A percentile compares a stretch with the other conserved stretches of the same genome.
Conservation (phyloP, 2,888 invertebrate species). For the Hedya salicella region DNA sequence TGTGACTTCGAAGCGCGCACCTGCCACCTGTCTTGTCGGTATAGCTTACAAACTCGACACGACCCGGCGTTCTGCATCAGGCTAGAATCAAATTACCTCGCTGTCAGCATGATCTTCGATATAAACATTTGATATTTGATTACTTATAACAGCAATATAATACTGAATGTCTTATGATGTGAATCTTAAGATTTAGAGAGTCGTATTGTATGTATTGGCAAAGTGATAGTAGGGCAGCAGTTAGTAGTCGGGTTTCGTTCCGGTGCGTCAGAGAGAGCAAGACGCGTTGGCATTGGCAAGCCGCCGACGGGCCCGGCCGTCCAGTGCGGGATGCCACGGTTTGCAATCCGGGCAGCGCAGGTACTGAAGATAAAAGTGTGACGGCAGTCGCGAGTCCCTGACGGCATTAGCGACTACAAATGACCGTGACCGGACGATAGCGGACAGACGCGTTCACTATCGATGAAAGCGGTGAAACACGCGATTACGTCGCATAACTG, state of each 20-base stretch:
- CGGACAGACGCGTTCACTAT: constrained; percentile 66
- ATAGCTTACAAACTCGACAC: constrained; percentile 38
- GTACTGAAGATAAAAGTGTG: constrained; percentile 59
- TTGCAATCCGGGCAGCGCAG: constrained; percentile 45
- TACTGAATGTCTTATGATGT: constrained; percentile 49
- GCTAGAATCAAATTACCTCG: constrained; percentile 56
- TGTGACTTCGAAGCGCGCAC: constrained; percentile 31
- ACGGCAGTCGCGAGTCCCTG: constrained; percentile 54
- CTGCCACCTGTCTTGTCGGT: constrained; percentile 51
- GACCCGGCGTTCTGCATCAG: constrained; percentile 51
- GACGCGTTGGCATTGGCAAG: constrained; percentile 56
- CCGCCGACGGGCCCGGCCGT: constrained; percentile 47
- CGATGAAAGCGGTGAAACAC: constrained; percentile 63
- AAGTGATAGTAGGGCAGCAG: constrained; percentile 80
- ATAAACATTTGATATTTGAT: constrained; percentile 30
- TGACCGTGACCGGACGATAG: constrained; percentile 68
- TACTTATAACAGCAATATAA: constrained; percentile 43
- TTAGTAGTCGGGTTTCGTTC: constrained; percentile 67
- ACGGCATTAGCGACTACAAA: constrained; percentile 60
- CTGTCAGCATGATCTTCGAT: constrained; percentile 36
- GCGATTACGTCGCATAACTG: constrained; percentile 56
- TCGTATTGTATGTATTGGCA: constrained; percentile 55
- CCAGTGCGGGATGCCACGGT: constrained; percentile 53
- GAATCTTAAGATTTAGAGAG: constrained; percentile 63
- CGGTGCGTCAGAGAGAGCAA: constrained; percentile 67